These are phyloP conservation scores for Coenonympha glycerion DNA, from an alignment of 2,888 invertebrate genomes.

Conservation along the genomic window DNA sequence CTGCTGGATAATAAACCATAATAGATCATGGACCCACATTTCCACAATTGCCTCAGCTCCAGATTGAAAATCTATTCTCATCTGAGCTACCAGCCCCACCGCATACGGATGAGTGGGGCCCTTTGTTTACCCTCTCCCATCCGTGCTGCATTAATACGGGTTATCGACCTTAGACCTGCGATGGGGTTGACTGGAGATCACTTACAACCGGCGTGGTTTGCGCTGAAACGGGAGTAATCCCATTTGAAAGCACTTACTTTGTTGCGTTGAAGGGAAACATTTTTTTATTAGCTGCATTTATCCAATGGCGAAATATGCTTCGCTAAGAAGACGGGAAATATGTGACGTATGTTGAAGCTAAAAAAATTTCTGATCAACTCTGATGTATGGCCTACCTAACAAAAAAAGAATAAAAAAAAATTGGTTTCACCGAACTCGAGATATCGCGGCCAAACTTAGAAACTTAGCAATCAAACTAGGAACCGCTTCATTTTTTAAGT, in stretches of 20 bases:
- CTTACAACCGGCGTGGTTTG: neutral
- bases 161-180: slow-evolving; percentile 22
- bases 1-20: neutral
- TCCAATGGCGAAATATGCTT: too few species aligned
- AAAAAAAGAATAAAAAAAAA: too few species aligned
- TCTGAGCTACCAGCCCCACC: slow-evolving; percentile 9
- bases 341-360: too few species aligned
- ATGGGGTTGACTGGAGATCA: slow-evolving; percentile 15
- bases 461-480: too few species aligned
- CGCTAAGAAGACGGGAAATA: too few species aligned
- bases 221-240: neutral
- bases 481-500: too few species aligned
- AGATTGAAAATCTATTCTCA: slow-evolving; percentile 19
- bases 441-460: too few species aligned
- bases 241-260: neutral
- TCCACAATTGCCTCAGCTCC: slow-evolving; percentile 14
- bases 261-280: neutral
- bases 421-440: too few species aligned
- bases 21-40: neutral
- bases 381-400: too few species aligned
- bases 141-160: slow-evolving; percentile 30
- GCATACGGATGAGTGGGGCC: slow-evolving; percentile 21
- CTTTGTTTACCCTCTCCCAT: slow-evolving; percentile 41
- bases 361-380: too few species aligned
- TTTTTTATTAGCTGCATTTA: neutral